Conservation (phyloP, 2,888 invertebrate genomes). For the Plusia festucae region DNA sequence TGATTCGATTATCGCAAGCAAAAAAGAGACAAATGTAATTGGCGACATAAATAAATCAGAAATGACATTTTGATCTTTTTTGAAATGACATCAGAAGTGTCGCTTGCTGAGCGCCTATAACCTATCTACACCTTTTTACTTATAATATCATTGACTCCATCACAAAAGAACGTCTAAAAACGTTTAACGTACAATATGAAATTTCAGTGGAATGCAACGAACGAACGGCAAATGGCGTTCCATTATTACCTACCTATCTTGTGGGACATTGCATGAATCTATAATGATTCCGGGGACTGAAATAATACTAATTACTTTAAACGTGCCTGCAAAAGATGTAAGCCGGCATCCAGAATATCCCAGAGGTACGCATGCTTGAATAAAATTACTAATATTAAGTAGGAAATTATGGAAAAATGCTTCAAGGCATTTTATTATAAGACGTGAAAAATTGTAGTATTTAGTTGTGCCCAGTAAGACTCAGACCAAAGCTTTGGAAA, state of each 20-base stretch:
- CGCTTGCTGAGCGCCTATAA: no score
- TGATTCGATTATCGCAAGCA: no score
- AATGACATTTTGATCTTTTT: no score
- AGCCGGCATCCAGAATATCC: slow-evolving; percentile 18
- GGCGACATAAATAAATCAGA: no score
- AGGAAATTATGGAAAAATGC: background rate
- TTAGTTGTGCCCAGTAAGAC: background rate
- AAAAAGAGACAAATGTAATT: no score
- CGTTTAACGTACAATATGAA: slow-evolving; percentile 7
- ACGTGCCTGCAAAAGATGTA: slow-evolving; percentile 26
- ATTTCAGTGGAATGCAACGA: slow-evolving; percentile 26
- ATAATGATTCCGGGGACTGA: slow-evolving; percentile 49
- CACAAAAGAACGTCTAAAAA: background rate
- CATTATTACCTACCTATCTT: slow-evolving; percentile 36
- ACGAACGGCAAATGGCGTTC: slow-evolving; percentile 32
- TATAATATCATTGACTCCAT: no score
- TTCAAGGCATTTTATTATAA: background rate
- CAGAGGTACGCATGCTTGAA: slow-evolving; percentile 1
- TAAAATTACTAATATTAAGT: background rate
- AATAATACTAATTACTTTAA: slow-evolving; percentile 55
- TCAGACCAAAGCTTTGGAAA: background rate
- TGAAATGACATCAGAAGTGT: no score
- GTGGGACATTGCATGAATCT: slow-evolving; percentile 52
- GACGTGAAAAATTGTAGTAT: background rate
- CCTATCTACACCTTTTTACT: no score